Conservation (phyloP, 2,888 invertebrate species). For the Mellilla xanthometata region DNA sequence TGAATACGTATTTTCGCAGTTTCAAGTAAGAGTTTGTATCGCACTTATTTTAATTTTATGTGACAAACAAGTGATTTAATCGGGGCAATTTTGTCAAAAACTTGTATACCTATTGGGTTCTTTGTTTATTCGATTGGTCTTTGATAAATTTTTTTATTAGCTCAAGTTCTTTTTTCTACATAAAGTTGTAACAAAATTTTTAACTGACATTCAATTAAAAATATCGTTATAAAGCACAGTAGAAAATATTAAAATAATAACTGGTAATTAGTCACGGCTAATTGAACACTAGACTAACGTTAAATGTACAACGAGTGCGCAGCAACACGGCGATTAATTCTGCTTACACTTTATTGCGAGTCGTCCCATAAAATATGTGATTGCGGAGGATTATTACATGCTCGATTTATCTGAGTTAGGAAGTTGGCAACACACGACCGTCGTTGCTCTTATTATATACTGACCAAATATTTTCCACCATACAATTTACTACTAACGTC, state of each 20-base stretch:
- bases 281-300: conserved; percentile 13
- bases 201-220: too few species aligned
- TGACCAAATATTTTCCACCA: not conserved
- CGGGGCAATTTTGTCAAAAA: too few species aligned
- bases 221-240: not conserved
- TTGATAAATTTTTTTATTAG: too few species aligned
- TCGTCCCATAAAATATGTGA: conserved; percentile 23
- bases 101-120: too few species aligned
- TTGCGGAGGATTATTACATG: conserved; percentile 26
- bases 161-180: too few species aligned
- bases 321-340: conserved; percentile 14
- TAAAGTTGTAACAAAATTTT: too few species aligned
- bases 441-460: conserved; percentile 18
- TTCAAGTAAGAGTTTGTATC: too few species aligned
- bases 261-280: not conserved
- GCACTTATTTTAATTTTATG: too few species aligned
- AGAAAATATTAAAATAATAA: not conserved
- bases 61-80: too few species aligned
- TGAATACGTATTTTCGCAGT: not conserved
- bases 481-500: too few species aligned
- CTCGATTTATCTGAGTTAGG: conserved; percentile 31
- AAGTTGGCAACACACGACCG: conserved; percentile 34
- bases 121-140: too few species aligned
- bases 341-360: conserved; percentile 17
- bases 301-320: not conserved